Evolutionary conservation across 2,113 vertebrate species (phyloP).

Genomic region (Pluvialis apricaria): DNA sequence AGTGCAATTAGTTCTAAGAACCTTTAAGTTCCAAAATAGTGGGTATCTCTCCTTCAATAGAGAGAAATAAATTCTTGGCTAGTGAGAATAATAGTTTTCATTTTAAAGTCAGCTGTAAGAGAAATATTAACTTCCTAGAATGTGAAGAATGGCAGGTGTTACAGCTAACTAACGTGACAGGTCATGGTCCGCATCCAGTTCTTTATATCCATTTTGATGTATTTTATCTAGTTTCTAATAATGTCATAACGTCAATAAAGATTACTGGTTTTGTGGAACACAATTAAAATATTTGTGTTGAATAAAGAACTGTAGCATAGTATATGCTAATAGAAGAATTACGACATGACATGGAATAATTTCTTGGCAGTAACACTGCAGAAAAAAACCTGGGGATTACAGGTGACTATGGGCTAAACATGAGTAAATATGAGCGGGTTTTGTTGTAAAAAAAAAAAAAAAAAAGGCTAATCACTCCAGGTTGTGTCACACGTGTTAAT

Average conservation of each 20-base stretch:
- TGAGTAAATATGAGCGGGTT: not conserved
- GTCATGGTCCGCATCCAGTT: not conserved
- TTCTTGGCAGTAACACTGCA: not conserved
- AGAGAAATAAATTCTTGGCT: not conserved
- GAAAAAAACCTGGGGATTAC: not conserved
- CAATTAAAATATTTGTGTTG: not conserved
- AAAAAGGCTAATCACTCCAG: not conserved
- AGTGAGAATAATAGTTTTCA: not conserved
- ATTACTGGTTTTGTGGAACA: not conserved
- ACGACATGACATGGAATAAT: not conserved
- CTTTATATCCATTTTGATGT: not conserved
- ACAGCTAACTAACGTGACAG: not conserved
- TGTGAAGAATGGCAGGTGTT: not conserved
- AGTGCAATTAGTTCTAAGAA: not conserved
- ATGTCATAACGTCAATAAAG: not conserved
- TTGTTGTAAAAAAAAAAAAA: not conserved
- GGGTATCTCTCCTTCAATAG: not conserved
- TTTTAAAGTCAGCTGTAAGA: not conserved
- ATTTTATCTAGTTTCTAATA: not conserved
- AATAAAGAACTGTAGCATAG: not conserved
- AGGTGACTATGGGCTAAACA: not conserved
- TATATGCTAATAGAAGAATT: not conserved
- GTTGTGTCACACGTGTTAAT: not conserved
- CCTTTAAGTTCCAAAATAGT: not conserved
- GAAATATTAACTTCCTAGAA: not conserved